phyloP scores from a whole-genome alignment of 2,888 invertebrate genomes.

The Anthoptus insignis region DNA sequence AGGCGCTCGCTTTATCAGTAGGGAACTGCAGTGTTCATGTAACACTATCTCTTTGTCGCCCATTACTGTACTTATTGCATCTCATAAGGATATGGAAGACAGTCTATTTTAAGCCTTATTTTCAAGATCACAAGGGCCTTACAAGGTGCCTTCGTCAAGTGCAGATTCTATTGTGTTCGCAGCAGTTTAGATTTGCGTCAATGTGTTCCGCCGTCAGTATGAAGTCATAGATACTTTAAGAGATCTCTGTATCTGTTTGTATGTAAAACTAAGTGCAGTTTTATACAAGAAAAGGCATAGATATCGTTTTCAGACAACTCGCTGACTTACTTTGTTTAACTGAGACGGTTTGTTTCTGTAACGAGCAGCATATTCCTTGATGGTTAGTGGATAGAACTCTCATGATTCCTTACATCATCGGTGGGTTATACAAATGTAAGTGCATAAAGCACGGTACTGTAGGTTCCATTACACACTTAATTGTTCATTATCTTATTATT shows the following conservation, averaged over 20 bases:
- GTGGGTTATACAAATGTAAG: neutral
- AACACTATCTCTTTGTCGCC: constrained; percentile 50
- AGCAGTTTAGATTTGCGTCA: constrained; percentile 40
- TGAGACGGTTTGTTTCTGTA: constrained; percentile 10
- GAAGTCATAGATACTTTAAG: constrained; percentile 36
- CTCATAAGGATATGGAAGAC: neutral
- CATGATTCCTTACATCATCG: no score
- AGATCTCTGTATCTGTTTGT: constrained; percentile 29
- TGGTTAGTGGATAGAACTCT: no score
- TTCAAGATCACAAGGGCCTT: neutral
- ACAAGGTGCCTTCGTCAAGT: constrained; percentile 5
- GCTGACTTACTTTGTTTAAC: neutral
- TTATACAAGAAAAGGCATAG: constrained; percentile 13
- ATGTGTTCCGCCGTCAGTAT: constrained; percentile 36
- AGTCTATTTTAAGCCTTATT: constrained; percentile 13
- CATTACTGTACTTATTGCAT: constrained; percentile 36
- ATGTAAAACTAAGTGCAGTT: constrained; percentile 28
- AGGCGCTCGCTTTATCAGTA: constrained; percentile 48
- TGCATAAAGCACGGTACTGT: no score
- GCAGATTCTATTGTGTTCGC: constrained; percentile 15
- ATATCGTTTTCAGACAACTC: constrained; percentile 20
- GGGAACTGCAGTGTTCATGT: constrained; percentile 51
- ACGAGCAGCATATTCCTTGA: constrained; percentile 2
- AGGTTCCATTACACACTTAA: no score
- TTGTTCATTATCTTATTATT: no score